Evolutionary conservation across 1,140 invertebrate genomes (phyloP).

Genomic region (Zaprionus vittiger): DNA sequence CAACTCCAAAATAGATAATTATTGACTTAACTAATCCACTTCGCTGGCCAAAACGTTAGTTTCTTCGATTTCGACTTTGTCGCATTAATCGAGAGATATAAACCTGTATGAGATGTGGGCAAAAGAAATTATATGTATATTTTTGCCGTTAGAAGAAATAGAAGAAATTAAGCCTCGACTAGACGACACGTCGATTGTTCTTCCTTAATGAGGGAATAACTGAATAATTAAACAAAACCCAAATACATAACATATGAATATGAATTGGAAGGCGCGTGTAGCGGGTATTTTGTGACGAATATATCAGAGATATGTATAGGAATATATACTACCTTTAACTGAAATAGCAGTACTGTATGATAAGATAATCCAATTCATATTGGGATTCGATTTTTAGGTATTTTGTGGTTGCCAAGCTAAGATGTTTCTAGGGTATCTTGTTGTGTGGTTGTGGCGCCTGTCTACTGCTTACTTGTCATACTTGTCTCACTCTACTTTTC

Average conservation of each 20-base stretch:
- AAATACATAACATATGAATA: constrained; percentile 47
- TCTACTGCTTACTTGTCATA: constrained; percentile 22
- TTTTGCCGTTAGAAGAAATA: constrained; percentile 36
- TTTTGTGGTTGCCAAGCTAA: not conserved
- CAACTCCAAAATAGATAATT: constrained; percentile 46
- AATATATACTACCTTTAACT: not conserved
- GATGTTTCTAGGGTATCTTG: constrained; percentile 20
- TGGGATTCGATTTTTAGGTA: not conserved
- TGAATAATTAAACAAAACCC: constrained; percentile 48
- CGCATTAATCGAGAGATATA: constrained; percentile 33
- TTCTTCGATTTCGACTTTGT: constrained; percentile 8
- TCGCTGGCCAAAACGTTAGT: constrained; percentile 30
- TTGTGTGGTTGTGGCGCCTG: constrained; percentile 1
- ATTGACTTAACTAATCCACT: constrained; percentile 52
- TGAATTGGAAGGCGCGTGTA: constrained; percentile 13
- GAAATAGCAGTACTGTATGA: not conserved
- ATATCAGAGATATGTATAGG: not conserved
- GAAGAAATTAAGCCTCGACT: constrained; percentile 20
- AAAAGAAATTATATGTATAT: constrained; percentile 38
- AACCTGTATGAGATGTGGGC: constrained; percentile 36
- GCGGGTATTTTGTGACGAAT: constrained; percentile 15
- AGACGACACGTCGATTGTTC: not conserved
- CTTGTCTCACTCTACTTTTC: constrained; percentile 44
- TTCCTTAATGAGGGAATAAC: constrained; percentile 44
- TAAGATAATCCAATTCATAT: not conserved